Evolutionary conservation across 1,140 invertebrate genomes (phyloP).

Genomic region (Acromyrmex charruanus): DNA sequence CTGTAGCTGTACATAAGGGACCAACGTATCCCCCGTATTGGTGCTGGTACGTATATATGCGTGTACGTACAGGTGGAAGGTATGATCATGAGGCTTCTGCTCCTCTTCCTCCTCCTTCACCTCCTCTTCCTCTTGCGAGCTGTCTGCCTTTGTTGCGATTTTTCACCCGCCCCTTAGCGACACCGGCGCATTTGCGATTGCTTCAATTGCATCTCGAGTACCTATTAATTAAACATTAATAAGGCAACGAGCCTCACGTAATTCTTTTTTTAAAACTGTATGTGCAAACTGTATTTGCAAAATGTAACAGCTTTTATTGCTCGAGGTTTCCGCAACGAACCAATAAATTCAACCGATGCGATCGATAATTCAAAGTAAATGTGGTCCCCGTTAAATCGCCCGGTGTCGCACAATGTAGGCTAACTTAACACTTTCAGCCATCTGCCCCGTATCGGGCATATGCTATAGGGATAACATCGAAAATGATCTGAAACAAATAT

Average conservation of each 20-base stretch:
- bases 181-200: constrained; percentile 2
- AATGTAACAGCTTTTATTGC: no score
- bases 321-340: background rate
- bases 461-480: constrained; percentile 77
- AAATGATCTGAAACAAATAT: constrained; percentile 73
- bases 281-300: background rate
- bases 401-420: constrained; percentile 64
- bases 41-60: constrained; percentile 8
- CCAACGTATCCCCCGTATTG: constrained; percentile 39
- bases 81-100: constrained; percentile 56
- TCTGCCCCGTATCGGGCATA: constrained; percentile 81
- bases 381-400: constrained; percentile 59
- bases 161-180: constrained; percentile 44
- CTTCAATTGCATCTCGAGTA: background rate
- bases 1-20: constrained; percentile 65
- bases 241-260: background rate
- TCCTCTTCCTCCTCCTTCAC: background rate
- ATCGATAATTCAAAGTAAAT: constrained; percentile 16
- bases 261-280: background rate
- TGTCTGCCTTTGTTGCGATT: constrained; percentile 40
- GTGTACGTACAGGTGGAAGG: constrained; percentile 72
- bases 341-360: background rate
- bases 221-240: background rate
- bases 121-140: constrained; percentile 36
- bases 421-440: constrained; percentile 75